Base-by-base conservation (phyloP, 92 coral and sea anemone genomes). In the Bergia puertoricense region DNA sequence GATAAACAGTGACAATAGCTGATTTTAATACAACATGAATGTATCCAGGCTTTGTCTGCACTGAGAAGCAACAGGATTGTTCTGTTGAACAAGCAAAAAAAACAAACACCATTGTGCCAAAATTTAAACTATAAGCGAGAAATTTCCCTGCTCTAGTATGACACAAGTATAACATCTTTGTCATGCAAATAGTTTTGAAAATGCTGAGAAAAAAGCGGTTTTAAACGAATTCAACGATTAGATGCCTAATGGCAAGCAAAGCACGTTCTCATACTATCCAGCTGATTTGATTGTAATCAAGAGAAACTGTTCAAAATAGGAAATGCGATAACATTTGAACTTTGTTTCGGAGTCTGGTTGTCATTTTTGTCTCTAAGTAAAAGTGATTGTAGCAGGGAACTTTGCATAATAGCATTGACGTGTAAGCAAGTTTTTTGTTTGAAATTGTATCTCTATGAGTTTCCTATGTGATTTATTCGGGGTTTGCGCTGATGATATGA, bases 21-120 rank as follows among this genome's bases (percentile, higher is more conserved):
- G 37, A 48, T 80, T 56, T 46, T 57, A 39, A 74, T 16, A 10
- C 56, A 36, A 9, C 13, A 56, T 50, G 30, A 37, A 14, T 43
- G 54, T 77, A 16, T 77, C 59, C 38, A 48, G 22, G 43, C 82
- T 79, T 79, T 79, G 82, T 79, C 82, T 79, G 82, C 43, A n/a
- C 18, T 37, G 67, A 50, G 66, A 79, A 6, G 42, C 66, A 45
- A 20, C 40, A n/a, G 48, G 78, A 42, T 44, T 68, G 59, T 83
- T 65, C 22, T 22, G 30, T 43, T 62, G 50, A 62, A 81, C 43
- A 8, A 67, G 56, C 78, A 84, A 44, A 23, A 23, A 36, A 46
- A 48, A 45, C 68, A 38, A 15, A 71, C 40, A 46, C 38, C n/a
- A 82, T 44, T 82, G 76, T 67, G 10, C 50, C 39, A 23, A 8